Evolutionary conservation across 2,888 invertebrate species (phyloP), one percentile per base, ranked within the genome.

Genomic region (Venustoraphidia nigricollis): DNA sequence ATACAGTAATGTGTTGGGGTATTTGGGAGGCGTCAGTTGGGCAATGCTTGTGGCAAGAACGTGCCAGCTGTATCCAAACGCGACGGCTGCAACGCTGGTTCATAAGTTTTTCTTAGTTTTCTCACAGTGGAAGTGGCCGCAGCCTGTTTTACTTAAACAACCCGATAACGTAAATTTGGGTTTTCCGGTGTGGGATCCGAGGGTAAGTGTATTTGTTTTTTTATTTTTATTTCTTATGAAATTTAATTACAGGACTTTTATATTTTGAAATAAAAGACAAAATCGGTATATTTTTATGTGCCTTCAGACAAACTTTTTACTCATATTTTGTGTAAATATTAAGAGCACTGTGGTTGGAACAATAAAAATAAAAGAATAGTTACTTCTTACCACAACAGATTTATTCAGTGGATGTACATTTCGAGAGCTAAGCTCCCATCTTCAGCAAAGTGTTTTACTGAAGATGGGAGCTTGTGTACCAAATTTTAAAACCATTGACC

Each of bases 31-130:
- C 52, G 96, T 98, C 9, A 94, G 96, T 0, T 98, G 98, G 98
- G 98, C 98, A 2, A 98, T 99, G 92, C 70, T 99, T 48, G 97
- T 97, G 1, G 98, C 98, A 0, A 76, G 97, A 53, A 95, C 95
- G 0, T 98, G 97, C 66, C 98, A 99, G 66, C 71, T 98, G 37
- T 98, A 98, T 71, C 98, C 98, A 4, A 94, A 95, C 69, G 97
- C 97, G 2, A 79, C 86, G 36, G 88, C 97, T 0, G 86, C 96
- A 3, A 94, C 93, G 0, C 70, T 99, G 55, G 87, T 98, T 47
- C 90, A 96, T 68, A 97, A 97, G 69, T 97, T 99, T 75, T 99
- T 99, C 72, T 77, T 96, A 47, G 94, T 99, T 10, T 97, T 95
- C 69, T 91, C 92, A 37, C 87, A 90, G 65, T 98, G 98, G 97